These are phyloP conservation scores for Caenorhabditis panamensis DNA, from an alignment of 2,888 invertebrate genomes.

Conservation along the genomic window DNA sequence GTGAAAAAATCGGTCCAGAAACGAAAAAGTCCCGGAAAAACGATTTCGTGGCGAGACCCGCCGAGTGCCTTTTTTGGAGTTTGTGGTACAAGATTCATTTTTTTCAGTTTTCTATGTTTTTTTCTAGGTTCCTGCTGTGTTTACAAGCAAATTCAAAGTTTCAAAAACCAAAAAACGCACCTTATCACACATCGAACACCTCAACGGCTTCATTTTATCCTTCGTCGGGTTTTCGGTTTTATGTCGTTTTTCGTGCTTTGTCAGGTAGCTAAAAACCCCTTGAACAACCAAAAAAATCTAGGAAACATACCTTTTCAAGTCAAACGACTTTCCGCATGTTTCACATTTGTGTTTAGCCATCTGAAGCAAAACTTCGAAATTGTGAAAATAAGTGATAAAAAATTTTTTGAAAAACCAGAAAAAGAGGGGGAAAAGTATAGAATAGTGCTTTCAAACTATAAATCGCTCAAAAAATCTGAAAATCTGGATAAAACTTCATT, in stretches of 20 bases:
- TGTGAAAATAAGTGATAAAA: neutral
- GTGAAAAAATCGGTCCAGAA: no score
- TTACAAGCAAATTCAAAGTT: no score
- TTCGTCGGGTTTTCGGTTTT: constrained; percentile 38
- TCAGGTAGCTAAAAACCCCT: constrained; percentile 63
- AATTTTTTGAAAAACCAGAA: neutral
- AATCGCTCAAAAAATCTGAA: neutral
- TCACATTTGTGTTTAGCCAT: constrained; percentile 49
- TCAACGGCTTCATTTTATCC: constrained; percentile 27
- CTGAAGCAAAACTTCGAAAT: neutral
- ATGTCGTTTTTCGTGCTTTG: constrained; percentile 66
- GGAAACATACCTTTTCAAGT: constrained; percentile 34
- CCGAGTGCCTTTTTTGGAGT: no score
- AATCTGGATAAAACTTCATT: neutral
- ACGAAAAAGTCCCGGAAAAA: no score
- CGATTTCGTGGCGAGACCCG: no score
- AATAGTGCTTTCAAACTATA: no score
- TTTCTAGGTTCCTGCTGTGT: no score
- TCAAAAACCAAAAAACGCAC: constrained; percentile 22
- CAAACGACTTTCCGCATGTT: constrained; percentile 48
- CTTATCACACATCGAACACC: constrained; percentile 70
- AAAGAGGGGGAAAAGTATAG: neutral
- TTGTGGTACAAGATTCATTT: no score
- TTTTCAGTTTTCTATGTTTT: no score
- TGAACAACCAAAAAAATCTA: neutral